phyloP scores from a whole-genome alignment of 1,140 invertebrate species.

The Drosophila ironensis region DNA sequence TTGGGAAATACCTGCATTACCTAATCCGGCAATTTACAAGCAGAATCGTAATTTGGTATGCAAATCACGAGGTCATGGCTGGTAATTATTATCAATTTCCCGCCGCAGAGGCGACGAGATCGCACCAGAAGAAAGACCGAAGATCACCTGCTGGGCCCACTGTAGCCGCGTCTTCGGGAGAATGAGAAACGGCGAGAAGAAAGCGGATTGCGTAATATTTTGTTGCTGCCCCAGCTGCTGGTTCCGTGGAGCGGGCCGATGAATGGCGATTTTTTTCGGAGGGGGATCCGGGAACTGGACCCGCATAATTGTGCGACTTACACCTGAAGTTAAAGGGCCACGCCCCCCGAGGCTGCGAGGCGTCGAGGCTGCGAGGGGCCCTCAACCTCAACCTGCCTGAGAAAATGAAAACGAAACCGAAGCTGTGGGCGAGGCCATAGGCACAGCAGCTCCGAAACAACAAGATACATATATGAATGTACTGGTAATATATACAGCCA shows the following conservation, averaged over 20 bases:
- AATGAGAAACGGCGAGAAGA: constrained; percentile 63
- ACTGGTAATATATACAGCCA: not conserved
- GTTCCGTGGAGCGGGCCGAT: not conserved
- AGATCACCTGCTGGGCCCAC: too few species aligned
- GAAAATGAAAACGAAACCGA: constrained; percentile 14
- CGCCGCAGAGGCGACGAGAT: too few species aligned
- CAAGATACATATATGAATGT: not conserved
- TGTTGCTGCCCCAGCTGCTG: constrained; percentile 42
- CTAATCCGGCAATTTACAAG: too few species aligned
- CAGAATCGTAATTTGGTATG: too few species aligned
- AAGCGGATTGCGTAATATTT: constrained; percentile 71
- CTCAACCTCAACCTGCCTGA: too few species aligned
- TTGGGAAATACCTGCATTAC: too few species aligned
- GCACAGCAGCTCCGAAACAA: constrained; percentile 39
- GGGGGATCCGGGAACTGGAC: constrained; percentile 24
- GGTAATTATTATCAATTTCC: too few species aligned
- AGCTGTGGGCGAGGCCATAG: constrained; percentile 58
- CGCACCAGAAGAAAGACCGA: too few species aligned
- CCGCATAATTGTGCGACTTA: constrained; percentile 63
- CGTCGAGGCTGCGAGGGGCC: too few species aligned
- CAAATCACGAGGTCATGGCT: too few species aligned
- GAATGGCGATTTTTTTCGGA: not conserved
- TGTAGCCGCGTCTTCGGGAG: constrained; percentile 47
- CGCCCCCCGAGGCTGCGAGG: not conserved
- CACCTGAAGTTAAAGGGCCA: constrained; percentile 51